Evolutionary conservation across 2,888 invertebrate species (phyloP).

Genomic region (Prosopocoilus inquinatus): DNA sequence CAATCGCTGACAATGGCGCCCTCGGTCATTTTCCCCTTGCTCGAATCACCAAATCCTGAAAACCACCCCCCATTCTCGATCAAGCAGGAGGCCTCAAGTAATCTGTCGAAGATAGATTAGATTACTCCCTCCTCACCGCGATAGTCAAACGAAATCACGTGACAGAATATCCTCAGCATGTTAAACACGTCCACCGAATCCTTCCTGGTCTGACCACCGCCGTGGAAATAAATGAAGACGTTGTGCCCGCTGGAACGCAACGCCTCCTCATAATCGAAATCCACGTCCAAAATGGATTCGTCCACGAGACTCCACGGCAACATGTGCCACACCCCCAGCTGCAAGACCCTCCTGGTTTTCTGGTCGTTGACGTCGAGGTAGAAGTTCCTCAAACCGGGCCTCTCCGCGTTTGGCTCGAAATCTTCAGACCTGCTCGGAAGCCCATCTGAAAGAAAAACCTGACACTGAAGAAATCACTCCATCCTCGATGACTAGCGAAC

Average conservation of each 20-base stretch:
- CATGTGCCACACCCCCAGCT: conserved; percentile 70
- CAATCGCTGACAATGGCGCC: conserved; percentile 42
- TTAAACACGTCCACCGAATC: conserved; percentile 66
- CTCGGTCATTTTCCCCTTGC: conserved; percentile 37
- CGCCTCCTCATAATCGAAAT: conserved; percentile 54
- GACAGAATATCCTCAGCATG: conserved; percentile 58
- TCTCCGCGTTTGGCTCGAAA: conserved; percentile 40
- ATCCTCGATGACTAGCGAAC: no score
- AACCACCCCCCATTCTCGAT: no score
- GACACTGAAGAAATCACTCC: no score
- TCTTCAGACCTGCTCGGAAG: no score
- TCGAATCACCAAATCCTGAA: conserved; percentile 45
- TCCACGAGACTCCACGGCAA: conserved; percentile 57
- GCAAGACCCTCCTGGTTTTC: conserved; percentile 50
- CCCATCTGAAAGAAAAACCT: no score
- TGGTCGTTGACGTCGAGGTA: conserved; percentile 53
- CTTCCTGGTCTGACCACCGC: conserved; percentile 44
- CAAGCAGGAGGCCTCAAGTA: no score
- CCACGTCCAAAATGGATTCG: conserved; percentile 42
- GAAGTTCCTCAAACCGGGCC: conserved; percentile 65
- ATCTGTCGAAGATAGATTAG: no score
- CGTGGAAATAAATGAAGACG: conserved; percentile 47
- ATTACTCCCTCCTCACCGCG: conserved; percentile 36
- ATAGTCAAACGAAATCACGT: conserved; percentile 47
- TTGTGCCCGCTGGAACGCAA: conserved; percentile 50